A percentile compares a stretch with the other conserved stretches of the same genome.
Evolutionary conservation across 2,113 vertebrate genomes (phyloP).

Genomic region (Rhinoderma darwinii): DNA sequence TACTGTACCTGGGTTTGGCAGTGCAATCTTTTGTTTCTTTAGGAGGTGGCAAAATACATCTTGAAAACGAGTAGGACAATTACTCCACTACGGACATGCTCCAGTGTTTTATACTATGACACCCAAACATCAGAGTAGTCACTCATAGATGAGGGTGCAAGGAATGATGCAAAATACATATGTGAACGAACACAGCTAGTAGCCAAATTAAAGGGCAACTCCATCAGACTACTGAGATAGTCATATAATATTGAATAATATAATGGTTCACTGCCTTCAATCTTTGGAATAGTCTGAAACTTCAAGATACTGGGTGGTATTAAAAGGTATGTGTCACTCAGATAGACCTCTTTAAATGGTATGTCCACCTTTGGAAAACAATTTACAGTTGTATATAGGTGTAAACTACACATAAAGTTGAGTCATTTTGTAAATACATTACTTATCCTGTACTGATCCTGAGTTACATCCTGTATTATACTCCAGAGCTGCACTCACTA

Average conservation of each 20-base stretch:
- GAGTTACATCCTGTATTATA: no score
- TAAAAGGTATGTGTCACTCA: neutral
- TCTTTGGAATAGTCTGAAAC: conserved; percentile 7
- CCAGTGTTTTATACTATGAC: neutral
- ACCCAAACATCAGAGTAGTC: neutral
- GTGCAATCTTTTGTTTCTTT: neutral
- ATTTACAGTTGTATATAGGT: neutral
- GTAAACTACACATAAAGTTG: neutral
- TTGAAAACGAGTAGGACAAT: neutral
- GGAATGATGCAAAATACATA: neutral
- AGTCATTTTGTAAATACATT: neutral
- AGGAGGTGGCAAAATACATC: neutral
- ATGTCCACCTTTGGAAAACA: neutral
- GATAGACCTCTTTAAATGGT: neutral
- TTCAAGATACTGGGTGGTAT: neutral
- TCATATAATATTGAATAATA: neutral
- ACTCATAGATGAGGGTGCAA: neutral
- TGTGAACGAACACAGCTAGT: neutral
- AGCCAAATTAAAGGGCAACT: neutral
- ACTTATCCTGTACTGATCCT: neutral
- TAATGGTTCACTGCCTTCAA: neutral
- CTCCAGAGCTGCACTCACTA: no score
- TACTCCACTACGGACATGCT: neutral
- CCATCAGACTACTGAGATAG: neutral
- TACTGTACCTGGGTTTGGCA: neutral